Conservation (phyloP, 2,113 vertebrate genomes). For the Anas platyrhynchos region DNA sequence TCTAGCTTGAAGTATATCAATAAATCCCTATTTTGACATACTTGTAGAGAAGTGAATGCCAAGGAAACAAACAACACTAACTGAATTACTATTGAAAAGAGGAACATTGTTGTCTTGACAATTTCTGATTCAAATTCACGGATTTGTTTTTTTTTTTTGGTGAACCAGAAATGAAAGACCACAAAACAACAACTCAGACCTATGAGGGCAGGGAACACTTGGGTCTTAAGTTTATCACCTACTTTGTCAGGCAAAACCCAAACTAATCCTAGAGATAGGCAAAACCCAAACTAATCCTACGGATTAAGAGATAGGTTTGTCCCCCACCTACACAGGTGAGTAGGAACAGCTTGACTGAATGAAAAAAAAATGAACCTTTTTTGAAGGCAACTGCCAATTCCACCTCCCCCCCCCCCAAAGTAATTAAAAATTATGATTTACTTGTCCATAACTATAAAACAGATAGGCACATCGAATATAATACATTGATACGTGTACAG, state of each 20-base stretch:
- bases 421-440: neutral
- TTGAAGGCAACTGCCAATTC: neutral
- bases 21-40: constrained; percentile 40
- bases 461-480: neutral
- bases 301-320: neutral
- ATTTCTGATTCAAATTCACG: constrained; percentile 23
- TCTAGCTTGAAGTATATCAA: neutral
- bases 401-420: neutral
- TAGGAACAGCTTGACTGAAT: neutral
- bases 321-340: neutral
- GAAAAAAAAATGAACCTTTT: neutral
- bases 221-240: neutral
- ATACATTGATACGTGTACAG: neutral
- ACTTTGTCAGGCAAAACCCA: neutral
- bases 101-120: neutral
- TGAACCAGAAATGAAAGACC: neutral
- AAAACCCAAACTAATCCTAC: neutral
- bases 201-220: neutral
- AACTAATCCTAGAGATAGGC: neutral
- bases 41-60: neutral
- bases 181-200: neutral
- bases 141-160: neutral
- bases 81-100: neutral
- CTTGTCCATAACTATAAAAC: neutral
- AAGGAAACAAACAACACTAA: neutral